These are phyloP conservation scores for Agrochola macilenta DNA, from an alignment of 2,888 invertebrate genomes.

Conservation along the genomic window DNA sequence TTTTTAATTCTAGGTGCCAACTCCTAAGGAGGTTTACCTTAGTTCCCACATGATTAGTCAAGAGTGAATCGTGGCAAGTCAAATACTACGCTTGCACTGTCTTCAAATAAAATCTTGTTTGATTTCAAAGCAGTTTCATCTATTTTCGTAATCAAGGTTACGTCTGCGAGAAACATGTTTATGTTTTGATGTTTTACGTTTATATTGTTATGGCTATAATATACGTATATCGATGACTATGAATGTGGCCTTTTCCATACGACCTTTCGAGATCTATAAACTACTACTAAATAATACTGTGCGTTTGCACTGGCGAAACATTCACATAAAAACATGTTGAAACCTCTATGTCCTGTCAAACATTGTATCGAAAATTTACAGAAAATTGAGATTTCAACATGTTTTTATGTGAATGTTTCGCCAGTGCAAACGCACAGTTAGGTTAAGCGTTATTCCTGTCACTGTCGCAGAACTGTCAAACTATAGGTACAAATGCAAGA, in stretches of 20 bases:
- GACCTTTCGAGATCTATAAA: background rate
- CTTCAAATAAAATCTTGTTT: slow-evolving; percentile 46
- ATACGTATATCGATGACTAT: background rate
- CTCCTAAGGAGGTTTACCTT: slow-evolving; percentile 23
- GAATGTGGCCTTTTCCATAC: background rate
- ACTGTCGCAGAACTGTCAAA: no score
- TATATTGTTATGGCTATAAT: slow-evolving; percentile 6
- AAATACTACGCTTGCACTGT: background rate
- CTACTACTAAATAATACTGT: no score
- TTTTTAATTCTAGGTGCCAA: slow-evolving; percentile 51
- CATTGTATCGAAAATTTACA: no score
- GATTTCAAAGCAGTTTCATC: slow-evolving; percentile 36
- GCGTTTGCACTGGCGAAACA: no score
- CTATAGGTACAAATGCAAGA: no score
- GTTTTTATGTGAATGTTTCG: no score
- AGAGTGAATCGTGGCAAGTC: slow-evolving; percentile 25
- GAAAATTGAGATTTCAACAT: no score
- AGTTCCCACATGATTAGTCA: background rate
- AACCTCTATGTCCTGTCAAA: no score
- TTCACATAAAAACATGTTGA: no score
- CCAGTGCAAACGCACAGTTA: no score
- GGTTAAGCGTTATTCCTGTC: no score
- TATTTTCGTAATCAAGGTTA: slow-evolving; percentile 58
- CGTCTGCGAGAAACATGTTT: slow-evolving; percentile 24
- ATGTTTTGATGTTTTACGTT: slow-evolving; percentile 23